Evolutionary conservation across 2,797 vertebrate species (phyloP), one percentile per base, ranked within the genome.

Genomic region (Neostethus bicornis): DNA sequence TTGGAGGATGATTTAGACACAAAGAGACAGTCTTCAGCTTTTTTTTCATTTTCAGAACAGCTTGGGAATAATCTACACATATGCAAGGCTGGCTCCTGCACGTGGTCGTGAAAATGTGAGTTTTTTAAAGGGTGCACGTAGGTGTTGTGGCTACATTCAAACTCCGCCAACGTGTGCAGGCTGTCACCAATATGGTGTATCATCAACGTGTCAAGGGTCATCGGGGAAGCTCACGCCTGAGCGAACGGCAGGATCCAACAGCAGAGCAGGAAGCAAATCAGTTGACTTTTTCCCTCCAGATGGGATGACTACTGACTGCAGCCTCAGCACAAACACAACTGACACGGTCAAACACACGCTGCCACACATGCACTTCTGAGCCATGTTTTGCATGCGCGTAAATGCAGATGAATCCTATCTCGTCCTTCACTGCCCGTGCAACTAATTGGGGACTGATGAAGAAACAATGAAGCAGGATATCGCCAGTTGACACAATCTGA

Each of bases 211-310:
- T 75, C 65, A 80, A 65, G 75, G 77, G 81, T 83, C 71, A 81
- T 60, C 64, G 79, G 85, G 85, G 75, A 84, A 52, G 69, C 74
- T 70, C 61, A 69, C 21, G 70, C 71, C 64, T 79, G 68, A 81
- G 76, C 68, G 56, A 79, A 73, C 78, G 73, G 58, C 17, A 21
- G 65, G 70, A 82, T 79, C 84, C 86, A 85, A 84, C 75, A 64
- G 25, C 38, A 66, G 70, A 71, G 67, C 61, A 63, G 66, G 63
- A 85, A 73, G 72, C 73, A 79, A 83, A 87, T 75, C 76, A 70
- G 68, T 77, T 70, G 71, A 71, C 80, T 74, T 70, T 65, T n/a
- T 51, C 53, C 41, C 53, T 31, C 52, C 64, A 53, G 63, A 79
- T 0, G 6, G 72, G 65, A 80, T 70, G 70, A 72, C 35, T 62